Conservation (phyloP, 2,888 invertebrate species). For the Drosophila multiciliata region DNA sequence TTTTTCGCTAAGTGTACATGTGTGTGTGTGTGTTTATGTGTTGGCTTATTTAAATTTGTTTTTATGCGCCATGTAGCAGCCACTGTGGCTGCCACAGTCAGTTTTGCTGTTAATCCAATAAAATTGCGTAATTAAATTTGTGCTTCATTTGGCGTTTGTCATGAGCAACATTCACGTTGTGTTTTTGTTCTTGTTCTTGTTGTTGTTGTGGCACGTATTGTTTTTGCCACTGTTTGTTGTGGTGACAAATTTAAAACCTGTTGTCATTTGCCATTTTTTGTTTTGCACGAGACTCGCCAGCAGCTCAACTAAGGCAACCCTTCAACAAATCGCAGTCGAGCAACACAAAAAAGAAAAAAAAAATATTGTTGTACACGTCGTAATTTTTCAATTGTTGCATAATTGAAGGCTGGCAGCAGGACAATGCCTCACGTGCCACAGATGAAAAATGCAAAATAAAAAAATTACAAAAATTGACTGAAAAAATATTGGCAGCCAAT, state of each 20-base stretch:
- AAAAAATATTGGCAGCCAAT: constrained; percentile 72
- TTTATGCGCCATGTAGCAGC: constrained; percentile 34
- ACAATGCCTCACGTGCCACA: constrained; percentile 59
- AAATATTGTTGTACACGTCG: constrained; percentile 78
- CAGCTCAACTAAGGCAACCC: constrained; percentile 45
- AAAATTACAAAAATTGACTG: constrained; percentile 26
- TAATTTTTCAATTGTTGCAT: constrained; percentile 85
- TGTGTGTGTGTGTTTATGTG: constrained; percentile 34
- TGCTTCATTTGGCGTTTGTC: constrained; percentile 84
- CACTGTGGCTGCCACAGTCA: constrained; percentile 35
- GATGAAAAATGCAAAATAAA: constrained; percentile 29
- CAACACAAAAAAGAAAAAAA: background rate
- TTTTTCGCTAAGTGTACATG: background rate
- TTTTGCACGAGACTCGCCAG: background rate
- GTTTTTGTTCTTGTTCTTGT: constrained; percentile 12
- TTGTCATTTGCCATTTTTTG: constrained; percentile 42
- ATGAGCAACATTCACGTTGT: constrained; percentile 41
- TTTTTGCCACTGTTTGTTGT: constrained; percentile 64
- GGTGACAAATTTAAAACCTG: constrained; percentile 80
- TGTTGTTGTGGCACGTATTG: constrained; percentile 31
- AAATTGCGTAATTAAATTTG: constrained; percentile 85
- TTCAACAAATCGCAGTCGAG: constrained; percentile 37
- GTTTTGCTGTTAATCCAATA: constrained; percentile 84
- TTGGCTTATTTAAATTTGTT: constrained; percentile 79
- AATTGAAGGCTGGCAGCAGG: constrained; percentile 79